Percentiles rank a stretch among this genome's conserved stretches.
phyloP scores from a whole-genome alignment of 37 sponge, comb jelly and placozoan genomes.

The Diacarnus erythraeanus region DNA sequence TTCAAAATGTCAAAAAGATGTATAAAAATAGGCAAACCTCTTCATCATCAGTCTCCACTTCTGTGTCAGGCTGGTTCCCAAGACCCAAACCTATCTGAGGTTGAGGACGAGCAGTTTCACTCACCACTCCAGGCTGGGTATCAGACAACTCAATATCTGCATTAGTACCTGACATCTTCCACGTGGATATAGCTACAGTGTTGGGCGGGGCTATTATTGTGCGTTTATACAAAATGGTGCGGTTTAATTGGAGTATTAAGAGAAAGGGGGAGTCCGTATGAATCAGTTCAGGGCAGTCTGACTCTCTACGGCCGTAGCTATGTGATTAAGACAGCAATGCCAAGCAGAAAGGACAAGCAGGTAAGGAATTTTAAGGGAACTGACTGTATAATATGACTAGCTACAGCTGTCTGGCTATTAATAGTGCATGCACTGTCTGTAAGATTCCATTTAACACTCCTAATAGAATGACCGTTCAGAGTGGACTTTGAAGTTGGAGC shows the following conservation, averaged over 20 bases:
- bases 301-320: no score
- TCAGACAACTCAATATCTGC: background rate
- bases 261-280: no score
- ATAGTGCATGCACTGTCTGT: background rate
- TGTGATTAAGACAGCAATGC: background rate
- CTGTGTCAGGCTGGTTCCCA: background rate
- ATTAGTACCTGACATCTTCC: conserved; percentile 3
- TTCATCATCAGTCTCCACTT: conserved; percentile 45
- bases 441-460: background rate
- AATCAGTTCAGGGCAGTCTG: no score
- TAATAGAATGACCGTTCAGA: conserved; percentile 9
- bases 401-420: background rate
- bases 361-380: background rate
- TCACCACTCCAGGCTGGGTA: conserved; percentile 15
- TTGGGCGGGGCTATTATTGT: background rate
- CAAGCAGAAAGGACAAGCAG: background rate
- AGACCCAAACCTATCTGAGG: background rate
- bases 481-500: conserved; percentile 17
- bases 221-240: no score
- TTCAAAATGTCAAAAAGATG: background rate
- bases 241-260: no score
- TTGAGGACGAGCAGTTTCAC: background rate
- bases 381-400: background rate
- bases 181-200: background rate
- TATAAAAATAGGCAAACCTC: conserved; percentile 27